Evolutionary conservation across 1,140 invertebrate genomes (phyloP).

Genomic region (Hylyphantes graminicola): DNA sequence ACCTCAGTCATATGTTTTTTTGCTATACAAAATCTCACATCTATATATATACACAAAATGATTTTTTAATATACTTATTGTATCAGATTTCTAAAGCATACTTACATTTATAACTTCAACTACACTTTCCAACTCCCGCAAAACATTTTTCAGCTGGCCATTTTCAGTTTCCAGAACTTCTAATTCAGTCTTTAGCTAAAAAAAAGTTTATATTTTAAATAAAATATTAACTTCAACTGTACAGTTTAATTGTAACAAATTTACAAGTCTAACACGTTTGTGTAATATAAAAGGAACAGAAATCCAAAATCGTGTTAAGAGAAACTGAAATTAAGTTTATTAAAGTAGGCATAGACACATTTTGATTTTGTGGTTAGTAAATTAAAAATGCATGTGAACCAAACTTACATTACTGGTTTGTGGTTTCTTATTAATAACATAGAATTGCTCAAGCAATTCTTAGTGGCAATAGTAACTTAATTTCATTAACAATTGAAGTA

Average conservation of each 20-base stretch:
- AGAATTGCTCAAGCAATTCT: no score
- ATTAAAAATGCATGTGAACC: neutral
- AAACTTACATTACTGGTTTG: neutral
- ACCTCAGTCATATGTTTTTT: no score
- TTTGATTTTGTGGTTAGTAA: neutral
- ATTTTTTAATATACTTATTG: no score
- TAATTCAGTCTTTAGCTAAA: slow-evolving; percentile 16
- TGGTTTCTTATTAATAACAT: neutral
- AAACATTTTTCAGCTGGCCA: slow-evolving; percentile 16
- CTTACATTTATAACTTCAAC: slow-evolving; percentile 7
- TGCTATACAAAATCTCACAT: no score
- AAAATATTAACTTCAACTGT: neutral
- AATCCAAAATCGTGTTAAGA: no score
- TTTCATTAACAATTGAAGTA: no score
- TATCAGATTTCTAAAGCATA: neutral
- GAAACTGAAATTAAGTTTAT: neutral
- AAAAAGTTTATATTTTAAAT: slow-evolving; percentile 5
- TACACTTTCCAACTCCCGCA: slow-evolving; percentile 28
- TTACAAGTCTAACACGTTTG: no score
- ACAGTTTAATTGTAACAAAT: neutral
- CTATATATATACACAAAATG: no score
- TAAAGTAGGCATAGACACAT: neutral
- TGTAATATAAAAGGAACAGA: no score
- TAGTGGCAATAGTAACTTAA: no score
- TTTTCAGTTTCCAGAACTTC: slow-evolving; percentile 42